Evolutionary conservation across 2,797 vertebrate genomes (phyloP).

Genomic region (Dipus sagitta): DNA sequence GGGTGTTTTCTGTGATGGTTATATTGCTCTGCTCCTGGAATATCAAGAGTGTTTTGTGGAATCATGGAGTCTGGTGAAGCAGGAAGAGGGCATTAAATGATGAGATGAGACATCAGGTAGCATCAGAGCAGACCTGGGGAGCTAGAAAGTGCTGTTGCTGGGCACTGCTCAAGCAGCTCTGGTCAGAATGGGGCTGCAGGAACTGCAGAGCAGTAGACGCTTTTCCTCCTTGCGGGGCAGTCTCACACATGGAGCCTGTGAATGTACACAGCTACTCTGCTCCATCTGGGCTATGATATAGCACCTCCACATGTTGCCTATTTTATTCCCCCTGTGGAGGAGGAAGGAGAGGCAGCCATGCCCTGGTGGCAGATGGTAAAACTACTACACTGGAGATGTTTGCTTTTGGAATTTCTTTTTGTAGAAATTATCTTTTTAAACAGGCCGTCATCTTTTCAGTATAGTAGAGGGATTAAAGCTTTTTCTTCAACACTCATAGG

Average conservation of each 20-base stretch:
- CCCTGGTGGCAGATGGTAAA: neutral
- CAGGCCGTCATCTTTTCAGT: neutral
- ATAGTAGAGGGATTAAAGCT: neutral
- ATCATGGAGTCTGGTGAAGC: neutral
- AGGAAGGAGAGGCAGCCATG: neutral
- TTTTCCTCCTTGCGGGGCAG: neutral
- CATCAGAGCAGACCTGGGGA: neutral
- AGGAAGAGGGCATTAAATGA: neutral
- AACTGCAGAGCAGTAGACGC: neutral
- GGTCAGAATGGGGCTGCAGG: neutral
- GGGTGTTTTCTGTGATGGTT: neutral
- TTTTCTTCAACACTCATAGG: neutral
- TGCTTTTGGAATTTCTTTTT: neutral
- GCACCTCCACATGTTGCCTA: neutral
- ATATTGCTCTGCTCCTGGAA: neutral
- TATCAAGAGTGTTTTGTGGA: neutral
- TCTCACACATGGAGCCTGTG: rapidly evolving
- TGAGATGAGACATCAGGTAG: neutral
- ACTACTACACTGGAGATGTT: neutral
- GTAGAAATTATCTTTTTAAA: neutral
- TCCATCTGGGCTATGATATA: rapidly evolving
- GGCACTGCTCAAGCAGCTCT: rapidly evolving
- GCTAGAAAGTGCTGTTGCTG: neutral
- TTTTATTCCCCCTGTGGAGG: neutral
- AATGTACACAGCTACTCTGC: neutral